Percentiles rank a stretch among this genome's conserved stretches.
Evolutionary conservation across 2,113 vertebrate genomes (phyloP).

Genomic region (Sander vitreus): DNA sequence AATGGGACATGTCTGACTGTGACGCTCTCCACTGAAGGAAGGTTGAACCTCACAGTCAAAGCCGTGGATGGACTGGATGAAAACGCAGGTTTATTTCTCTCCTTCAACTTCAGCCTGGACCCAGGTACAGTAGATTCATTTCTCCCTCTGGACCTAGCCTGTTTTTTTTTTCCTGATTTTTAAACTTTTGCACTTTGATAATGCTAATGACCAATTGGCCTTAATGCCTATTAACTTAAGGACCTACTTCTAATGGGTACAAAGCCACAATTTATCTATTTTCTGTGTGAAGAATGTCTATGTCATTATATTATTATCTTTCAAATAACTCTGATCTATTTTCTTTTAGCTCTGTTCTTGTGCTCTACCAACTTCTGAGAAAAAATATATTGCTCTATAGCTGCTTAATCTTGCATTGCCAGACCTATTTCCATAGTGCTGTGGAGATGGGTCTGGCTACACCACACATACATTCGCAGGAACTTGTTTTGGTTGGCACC

Average conservation of each 20-base stretch:
- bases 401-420: too few species aligned
- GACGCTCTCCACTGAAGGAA: conserved; percentile 57
- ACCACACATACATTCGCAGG: too few species aligned
- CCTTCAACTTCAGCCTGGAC: conserved; percentile 77
- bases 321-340: neutral
- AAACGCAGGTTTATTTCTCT: conserved; percentile 82
- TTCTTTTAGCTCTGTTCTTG: neutral
- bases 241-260: neutral
- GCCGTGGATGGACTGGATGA: conserved; percentile 57
- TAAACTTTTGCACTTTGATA: neutral
- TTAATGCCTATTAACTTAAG: neutral
- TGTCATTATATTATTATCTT: neutral
- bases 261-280: neutral
- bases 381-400: neutral
- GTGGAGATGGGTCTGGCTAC: too few species aligned
- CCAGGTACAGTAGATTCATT: conserved; percentile 69
- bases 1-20: conserved; percentile 48
- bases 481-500: too few species aligned
- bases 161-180: neutral
- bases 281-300: neutral
- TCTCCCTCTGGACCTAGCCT: neutral
- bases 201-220: neutral
- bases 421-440: too few species aligned
- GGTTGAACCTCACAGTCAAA: conserved; percentile 78
- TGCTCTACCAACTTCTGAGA: neutral